Base-by-base conservation (phyloP, 1,140 invertebrate species). In the Charaxes varanes region DNA sequence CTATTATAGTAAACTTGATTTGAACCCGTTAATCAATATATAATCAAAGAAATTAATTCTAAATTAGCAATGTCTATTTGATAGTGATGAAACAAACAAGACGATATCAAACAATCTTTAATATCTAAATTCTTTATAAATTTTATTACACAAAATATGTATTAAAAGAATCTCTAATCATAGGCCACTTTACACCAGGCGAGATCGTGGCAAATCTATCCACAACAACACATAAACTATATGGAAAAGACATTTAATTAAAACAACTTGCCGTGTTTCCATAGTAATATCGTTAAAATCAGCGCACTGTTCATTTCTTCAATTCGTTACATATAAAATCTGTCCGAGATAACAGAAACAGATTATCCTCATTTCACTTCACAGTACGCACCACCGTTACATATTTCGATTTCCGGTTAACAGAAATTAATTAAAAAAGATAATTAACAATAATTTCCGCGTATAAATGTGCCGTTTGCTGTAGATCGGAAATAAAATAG, bases 401-500 rank as follows among this genome's bases (percentile, higher is more conserved):
- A 17, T n/a, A 5, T 41, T 24, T n/a, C 6, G 12, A 33, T 24
- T 15, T 6, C 7, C 12, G 16, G 18, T 2, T 24, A 13, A 32
- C 15, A 26, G n/a, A 26, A 32, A 11, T 13, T 7, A 41, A 31
- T 22, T 41, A 26, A n/a, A n/a, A n/a, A n/a, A n/a, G n/a, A 36
- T 14, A 16, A 16, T 36, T 4, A 10, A 27, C 23, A 24, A 26
- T 12, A 37, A 37, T 14, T 26, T 37, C 5, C 17, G 24, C 32
- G 35, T 11, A 35, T 26, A 56, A 53, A 66, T 64, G 28, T 57
- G 44, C 53, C 55, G 65, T 66, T 66, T 67, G 64, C 56, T 41
- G 41, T 38, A 40, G 41, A 56, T 62, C 62, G 46, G 51, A 35
- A 45, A 49, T 53, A 31, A 81, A 77, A 78, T 77, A 72, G 65